Conservation (phyloP, 2,888 invertebrate species). For the Spatulosminthurus flaviceps region DNA sequence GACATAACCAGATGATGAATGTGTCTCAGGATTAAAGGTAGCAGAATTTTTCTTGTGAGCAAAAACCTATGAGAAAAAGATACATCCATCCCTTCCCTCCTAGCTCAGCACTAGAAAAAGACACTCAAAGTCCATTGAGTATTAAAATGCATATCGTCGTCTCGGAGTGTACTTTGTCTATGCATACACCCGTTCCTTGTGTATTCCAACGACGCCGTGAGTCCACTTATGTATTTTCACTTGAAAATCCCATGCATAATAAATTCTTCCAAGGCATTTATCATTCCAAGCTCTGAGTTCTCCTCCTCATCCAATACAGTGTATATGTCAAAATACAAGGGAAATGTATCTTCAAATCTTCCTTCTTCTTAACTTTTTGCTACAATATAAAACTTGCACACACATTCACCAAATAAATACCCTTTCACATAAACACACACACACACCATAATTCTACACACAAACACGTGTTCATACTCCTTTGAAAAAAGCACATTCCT, state of each 20-base stretch:
- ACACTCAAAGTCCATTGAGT: too few species aligned
- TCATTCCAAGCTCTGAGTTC: neutral
- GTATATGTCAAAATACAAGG: neutral
- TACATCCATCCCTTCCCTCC: neutral
- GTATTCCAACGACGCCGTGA: neutral
- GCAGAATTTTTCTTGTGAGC: neutral
- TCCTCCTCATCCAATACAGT: neutral
- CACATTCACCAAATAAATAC: too few species aligned
- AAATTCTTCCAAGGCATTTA: slow-evolving; percentile 3
- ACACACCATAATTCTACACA: too few species aligned
- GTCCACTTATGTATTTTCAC: slow-evolving; percentile 8
- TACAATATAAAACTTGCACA: too few species aligned
- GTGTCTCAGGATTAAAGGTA: slow-evolving; percentile 35
- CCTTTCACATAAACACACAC: too few species aligned
- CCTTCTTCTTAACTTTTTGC: too few species aligned
- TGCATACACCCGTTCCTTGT: neutral
- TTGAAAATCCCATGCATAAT: slow-evolving; percentile 23
- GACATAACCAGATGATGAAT: slow-evolving; percentile 44
- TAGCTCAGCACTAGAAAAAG: too few species aligned
- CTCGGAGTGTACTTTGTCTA: neutral
- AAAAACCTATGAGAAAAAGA: too few species aligned
- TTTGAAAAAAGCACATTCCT: too few species aligned
- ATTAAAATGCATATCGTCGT: too few species aligned
- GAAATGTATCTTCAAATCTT: too few species aligned
- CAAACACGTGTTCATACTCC: too few species aligned